Conservation (phyloP, 2,113 vertebrate species). For the Mobula hypostoma region DNA sequence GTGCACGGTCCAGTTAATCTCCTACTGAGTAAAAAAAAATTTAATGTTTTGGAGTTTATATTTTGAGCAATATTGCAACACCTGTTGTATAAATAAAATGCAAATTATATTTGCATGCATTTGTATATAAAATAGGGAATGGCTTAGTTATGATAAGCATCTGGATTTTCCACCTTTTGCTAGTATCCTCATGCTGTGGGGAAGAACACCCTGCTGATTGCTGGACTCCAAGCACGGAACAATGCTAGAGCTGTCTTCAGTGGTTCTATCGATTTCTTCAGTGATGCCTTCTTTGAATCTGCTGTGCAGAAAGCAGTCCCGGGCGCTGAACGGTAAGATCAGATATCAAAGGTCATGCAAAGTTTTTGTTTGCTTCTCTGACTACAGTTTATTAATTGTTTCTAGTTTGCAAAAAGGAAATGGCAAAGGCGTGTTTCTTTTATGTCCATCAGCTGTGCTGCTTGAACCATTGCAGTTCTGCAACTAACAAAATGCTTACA, state of each 20-base stretch:
- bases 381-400: too few species aligned
- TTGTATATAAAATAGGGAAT: neutral
- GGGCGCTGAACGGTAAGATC: constrained; percentile 70
- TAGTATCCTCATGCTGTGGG: constrained; percentile 95
- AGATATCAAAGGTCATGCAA: neutral
- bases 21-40: neutral
- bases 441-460: neutral
- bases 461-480: neutral
- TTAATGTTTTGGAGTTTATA: neutral
- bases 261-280: constrained; percentile 92
- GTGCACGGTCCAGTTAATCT: neutral
- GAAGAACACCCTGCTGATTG: constrained; percentile 91
- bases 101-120: too few species aligned
- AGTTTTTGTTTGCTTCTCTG: neutral
- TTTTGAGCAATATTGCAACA: neutral
- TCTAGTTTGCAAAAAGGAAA: too few species aligned
- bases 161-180: neutral
- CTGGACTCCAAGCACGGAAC: constrained; percentile 91
- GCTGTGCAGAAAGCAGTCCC: constrained; percentile 81
- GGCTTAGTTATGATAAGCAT: neutral
- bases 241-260: constrained; percentile 93
- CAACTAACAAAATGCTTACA: neutral
- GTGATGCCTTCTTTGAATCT: constrained; percentile 87
- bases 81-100: too few species aligned
- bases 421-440: neutral